Percentiles rank a stretch among this genome's conserved stretches.
Evolutionary conservation across 2,113 vertebrate species (phyloP).

Genomic region (Tetrao urogallus): DNA sequence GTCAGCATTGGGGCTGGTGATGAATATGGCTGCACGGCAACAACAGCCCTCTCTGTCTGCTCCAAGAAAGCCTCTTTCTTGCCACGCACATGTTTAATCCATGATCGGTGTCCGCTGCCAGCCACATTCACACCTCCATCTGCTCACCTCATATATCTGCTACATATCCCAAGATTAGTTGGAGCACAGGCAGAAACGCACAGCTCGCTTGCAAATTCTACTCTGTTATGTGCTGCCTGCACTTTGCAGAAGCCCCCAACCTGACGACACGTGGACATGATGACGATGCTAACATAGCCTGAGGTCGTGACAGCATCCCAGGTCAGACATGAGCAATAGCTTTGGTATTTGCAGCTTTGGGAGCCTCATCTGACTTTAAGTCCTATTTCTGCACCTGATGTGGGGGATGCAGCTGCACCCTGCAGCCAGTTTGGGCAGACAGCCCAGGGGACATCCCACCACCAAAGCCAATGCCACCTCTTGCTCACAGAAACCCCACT

Average conservation of each 20-base stretch:
- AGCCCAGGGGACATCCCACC: neutral
- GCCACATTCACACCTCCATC: neutral
- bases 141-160: constrained; percentile 21
- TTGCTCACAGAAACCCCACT: neutral
- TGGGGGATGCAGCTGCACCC: neutral
- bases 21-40: neutral
- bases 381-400: neutral
- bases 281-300: too few relatives aligned
- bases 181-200: neutral
- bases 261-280: neutral
- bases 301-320: neutral
- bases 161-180: rapidly evolving
- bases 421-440: rapidly evolving
- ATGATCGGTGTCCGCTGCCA: constrained; percentile 13
- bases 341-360: neutral
- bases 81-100: neutral
- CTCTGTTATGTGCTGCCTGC: neutral
- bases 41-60: constrained; percentile 40
- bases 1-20: neutral
- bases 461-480: neutral
- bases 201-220: rapidly evolving
- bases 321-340: rapidly evolving
- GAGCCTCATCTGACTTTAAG: neutral
- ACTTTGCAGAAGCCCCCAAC: rapidly evolving
- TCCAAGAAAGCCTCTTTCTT: constrained; percentile 48